These are phyloP conservation scores for Aurelia sp. DNA, from an alignment of 30 jellyfish, hydroid and myxozoan species.

Conservation along the genomic window DNA sequence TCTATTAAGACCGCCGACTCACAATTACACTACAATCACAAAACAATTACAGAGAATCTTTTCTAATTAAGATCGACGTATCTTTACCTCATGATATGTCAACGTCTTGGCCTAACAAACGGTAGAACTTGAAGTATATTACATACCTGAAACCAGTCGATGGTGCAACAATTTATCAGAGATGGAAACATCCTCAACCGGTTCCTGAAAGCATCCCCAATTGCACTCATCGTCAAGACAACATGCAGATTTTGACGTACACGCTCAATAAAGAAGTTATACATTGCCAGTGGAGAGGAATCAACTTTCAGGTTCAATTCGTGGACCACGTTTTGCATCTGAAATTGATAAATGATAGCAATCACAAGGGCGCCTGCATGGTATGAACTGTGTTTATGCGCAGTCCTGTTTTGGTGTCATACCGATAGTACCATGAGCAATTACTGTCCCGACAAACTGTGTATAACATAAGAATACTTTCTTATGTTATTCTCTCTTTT, in stretches of 20 bases:
- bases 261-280: conserved; percentile 64
- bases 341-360: not conserved
- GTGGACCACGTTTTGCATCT: conserved; percentile 70
- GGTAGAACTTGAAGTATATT: not conserved
- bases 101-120: not conserved
- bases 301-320: conserved; percentile 66
- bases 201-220: conserved; percentile 68
- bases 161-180: conserved; percentile 55
- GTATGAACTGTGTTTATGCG: too few species aligned
- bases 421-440: too few species aligned
- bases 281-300: conserved; percentile 72
- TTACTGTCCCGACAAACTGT: too few species aligned
- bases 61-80: not conserved
- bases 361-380: not conserved
- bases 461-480: too few species aligned
- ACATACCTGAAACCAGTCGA: conserved; percentile 72
- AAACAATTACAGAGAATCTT: too few species aligned
- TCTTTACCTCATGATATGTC: not conserved
- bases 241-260: conserved; percentile 72
- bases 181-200: conserved; percentile 70
- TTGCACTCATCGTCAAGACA: conserved; percentile 69
- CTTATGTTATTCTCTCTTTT: too few species aligned
- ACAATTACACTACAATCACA: too few species aligned
- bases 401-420: too few species aligned
- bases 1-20: too few species aligned